Conservation (phyloP, 2,888 invertebrate genomes). For the Galerucella nymphaeae region DNA sequence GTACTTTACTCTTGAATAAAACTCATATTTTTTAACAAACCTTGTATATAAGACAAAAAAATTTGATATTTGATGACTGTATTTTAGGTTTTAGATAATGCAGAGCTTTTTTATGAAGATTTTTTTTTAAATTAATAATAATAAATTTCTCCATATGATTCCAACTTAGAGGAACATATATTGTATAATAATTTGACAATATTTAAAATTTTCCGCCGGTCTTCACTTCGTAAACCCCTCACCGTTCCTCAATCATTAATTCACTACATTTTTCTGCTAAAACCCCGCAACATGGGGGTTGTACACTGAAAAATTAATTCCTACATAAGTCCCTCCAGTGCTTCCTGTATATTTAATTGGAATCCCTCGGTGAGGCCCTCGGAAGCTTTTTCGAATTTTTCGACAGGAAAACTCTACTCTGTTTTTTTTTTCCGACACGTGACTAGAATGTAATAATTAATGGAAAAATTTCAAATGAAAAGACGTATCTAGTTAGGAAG, state of each 20-base stretch:
- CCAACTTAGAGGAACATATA: too few relatives aligned
- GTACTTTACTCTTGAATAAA: too few relatives aligned
- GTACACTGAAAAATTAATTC: constrained; percentile 20
- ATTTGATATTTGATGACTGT: too few relatives aligned
- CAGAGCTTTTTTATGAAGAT: too few relatives aligned
- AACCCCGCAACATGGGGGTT: not conserved
- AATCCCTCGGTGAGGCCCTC: constrained; percentile 22
- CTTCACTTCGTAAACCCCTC: not conserved
- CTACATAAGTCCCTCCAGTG: constrained; percentile 7
- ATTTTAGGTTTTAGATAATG: too few relatives aligned
- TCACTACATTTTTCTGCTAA: not conserved
- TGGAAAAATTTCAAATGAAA: not conserved
- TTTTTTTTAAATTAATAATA: too few relatives aligned
- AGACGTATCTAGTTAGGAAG: not conserved
- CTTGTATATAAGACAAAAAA: too few relatives aligned
- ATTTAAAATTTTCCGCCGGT: not conserved
- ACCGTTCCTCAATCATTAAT: constrained; percentile 3
- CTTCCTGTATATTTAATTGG: constrained; percentile 34
- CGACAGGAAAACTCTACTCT: constrained; percentile 17
- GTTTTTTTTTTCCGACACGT: constrained; percentile 26
- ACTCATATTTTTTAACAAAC: too few relatives aligned
- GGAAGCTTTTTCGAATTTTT: constrained; percentile 30
- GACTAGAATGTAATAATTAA: constrained; percentile 7
- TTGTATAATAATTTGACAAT: too few relatives aligned
- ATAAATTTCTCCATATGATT: too few relatives aligned